Evolutionary conservation across 2,888 invertebrate genomes (phyloP), one percentile per base, ranked within the genome.

Genomic region (Chymomyza procnemis): DNA sequence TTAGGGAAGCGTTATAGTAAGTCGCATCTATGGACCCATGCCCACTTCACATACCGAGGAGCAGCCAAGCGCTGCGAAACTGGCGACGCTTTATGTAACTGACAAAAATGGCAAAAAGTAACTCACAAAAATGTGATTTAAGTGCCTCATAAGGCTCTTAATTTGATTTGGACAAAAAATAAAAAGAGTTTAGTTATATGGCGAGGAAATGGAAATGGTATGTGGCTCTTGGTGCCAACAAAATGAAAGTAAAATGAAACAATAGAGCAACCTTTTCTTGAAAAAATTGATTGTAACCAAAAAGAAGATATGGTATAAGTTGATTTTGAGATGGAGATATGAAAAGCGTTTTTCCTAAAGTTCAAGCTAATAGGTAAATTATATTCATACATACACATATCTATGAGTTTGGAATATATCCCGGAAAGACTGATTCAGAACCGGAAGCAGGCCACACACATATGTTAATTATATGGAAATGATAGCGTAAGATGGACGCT

Each of bases 111-210:
- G 19, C 54, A 21, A 22, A 14, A 76, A 76, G 68, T 47, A 6
- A 55, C 19, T 19, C 71, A 64, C 14, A 60, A 76, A 66, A 64
- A 50, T 66, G 57, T 66, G 67, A 67, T 66, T 73, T 63, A 62
- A 66, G 69, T 64, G 70, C 61, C 69, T 78, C 67, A 78, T 78
- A 76, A 75, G 73, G 70, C 69, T 57, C 70, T 78, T 80, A 75
- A 78, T 78, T 78, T 50, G 71, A 81, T 81, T 78, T 71, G 61
- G 64, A 69, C 57, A 57, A 59, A 78, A 72, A 63, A 61, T 62
- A 52, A 57, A 19, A 8, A 16, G 18, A 50, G n/a, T 19, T 50
- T 14, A 18, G 12, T 19, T 16, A 57, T 34, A 22, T 34, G 22
- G 46, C 18, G 16, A 60, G 75, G 71, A 66, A 62, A 34, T 16